These are phyloP conservation scores for Myotis planiceps DNA, from an alignment of 2,797 vertebrate species.

Conservation along the genomic window DNA sequence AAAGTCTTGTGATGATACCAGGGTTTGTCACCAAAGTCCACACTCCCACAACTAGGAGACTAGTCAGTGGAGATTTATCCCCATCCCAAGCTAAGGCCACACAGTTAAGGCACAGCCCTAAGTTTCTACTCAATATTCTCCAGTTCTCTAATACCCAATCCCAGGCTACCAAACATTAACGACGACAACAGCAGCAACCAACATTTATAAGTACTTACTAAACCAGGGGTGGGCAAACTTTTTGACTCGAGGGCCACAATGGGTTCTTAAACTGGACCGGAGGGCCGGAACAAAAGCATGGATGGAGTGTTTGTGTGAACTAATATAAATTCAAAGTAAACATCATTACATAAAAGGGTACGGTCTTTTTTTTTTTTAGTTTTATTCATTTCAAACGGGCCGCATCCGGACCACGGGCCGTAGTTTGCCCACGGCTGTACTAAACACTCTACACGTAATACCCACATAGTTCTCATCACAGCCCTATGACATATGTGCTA, in stretches of 20 bases:
- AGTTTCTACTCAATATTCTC: constrained; percentile 17
- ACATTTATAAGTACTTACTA: constrained; percentile 23
- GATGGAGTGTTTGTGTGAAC: too few relatives aligned
- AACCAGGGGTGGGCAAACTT: not conserved
- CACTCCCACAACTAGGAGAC: not conserved
- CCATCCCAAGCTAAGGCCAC: not conserved
- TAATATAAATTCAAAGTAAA: too few relatives aligned
- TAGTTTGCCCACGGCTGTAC: not conserved
- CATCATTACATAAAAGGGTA: too few relatives aligned
- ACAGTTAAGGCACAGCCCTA: not conserved
- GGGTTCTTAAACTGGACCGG: too few relatives aligned
- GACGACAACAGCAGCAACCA: not conserved
- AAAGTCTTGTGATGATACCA: not conserved
- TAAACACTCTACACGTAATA: not conserved
- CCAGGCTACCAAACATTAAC: not conserved
- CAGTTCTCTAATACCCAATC: not conserved
- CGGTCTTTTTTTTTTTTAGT: too few relatives aligned
- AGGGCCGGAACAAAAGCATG: too few relatives aligned
- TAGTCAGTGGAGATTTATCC: not conserved
- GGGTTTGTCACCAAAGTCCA: not conserved
- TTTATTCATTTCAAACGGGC: too few relatives aligned
- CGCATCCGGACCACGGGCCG: too few relatives aligned
- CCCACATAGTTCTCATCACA: not conserved
- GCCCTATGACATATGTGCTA: not conserved
- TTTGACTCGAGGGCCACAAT: too few relatives aligned